phyloP scores from a whole-genome alignment of 2,797 vertebrate genomes.

The Sebastes kiyomatsui region DNA sequence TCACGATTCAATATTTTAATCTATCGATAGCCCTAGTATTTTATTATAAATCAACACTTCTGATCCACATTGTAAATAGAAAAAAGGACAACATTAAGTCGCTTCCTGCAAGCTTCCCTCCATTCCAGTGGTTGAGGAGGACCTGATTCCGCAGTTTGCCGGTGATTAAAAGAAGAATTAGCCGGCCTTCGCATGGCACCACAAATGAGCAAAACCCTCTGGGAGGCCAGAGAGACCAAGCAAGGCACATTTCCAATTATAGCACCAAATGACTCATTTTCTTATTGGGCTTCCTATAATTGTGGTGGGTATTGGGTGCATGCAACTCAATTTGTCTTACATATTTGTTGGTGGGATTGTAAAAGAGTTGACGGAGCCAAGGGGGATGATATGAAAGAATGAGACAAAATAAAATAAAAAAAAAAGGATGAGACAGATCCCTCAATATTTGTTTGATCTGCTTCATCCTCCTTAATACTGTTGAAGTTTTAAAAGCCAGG shows the following conservation, averaged over 20 bases:
- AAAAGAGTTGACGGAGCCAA: slow-evolving; percentile 93
- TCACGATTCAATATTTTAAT: too few species aligned
- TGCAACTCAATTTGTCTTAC: slow-evolving; percentile 98
- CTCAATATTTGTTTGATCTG: slow-evolving; percentile 90
- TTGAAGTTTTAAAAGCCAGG: slow-evolving; percentile 89
- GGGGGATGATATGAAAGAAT: slow-evolving; percentile 87
- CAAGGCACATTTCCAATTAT: slow-evolving; percentile 96
- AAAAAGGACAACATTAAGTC: slow-evolving; percentile 5
- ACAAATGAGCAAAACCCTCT: slow-evolving; percentile 89
- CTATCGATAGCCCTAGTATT: background rate
- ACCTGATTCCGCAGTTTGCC: slow-evolving; percentile 92
- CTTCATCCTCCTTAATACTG: slow-evolving; percentile 89
- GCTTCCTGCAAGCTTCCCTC: slow-evolving; percentile 35
- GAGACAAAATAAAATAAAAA: slow-evolving; percentile 49
- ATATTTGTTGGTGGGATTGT: slow-evolving; percentile 95
- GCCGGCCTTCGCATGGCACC: slow-evolving; percentile 87
- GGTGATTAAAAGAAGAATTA: slow-evolving; percentile 96
- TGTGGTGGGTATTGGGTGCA: slow-evolving; percentile 97
- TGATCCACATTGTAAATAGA: background rate
- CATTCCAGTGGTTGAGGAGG: slow-evolving; percentile 76
- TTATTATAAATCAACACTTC: background rate
- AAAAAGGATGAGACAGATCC: slow-evolving; percentile 82
- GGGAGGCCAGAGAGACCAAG: slow-evolving; percentile 89
- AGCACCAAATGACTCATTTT: slow-evolving; percentile 97
- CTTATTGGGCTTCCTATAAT: slow-evolving; percentile 95